Evolutionary conservation across 2,888 invertebrate species (phyloP).

Genomic region (Epistrophella euchroma): DNA sequence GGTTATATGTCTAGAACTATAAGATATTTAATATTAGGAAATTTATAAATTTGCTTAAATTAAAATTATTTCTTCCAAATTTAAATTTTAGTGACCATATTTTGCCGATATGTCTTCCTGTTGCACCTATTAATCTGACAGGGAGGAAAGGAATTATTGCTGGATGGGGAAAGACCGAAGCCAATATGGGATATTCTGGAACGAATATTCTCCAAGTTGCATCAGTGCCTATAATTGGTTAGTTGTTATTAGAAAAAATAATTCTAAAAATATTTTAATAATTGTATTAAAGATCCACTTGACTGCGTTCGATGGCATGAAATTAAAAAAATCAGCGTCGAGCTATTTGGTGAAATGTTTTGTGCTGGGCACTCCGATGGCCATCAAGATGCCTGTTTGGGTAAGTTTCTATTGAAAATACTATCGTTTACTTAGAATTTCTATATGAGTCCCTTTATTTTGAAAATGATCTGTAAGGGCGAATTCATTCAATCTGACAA

Average conservation of each 20-base stretch:
- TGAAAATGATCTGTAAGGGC: no score
- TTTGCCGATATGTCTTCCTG: conserved; percentile 91
- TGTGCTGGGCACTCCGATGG: conserved; percentile 94
- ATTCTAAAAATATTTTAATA: conserved; percentile 21
- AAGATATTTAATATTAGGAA: no score
- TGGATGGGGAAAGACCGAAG: conserved; percentile 93
- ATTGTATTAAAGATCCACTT: conserved; percentile 85
- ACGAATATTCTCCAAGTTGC: conserved; percentile 92
- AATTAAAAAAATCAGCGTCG: conserved; percentile 91
- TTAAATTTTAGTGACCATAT: conserved; percentile 85
- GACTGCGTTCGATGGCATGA: conserved; percentile 93
- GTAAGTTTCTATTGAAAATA: conserved; percentile 80
- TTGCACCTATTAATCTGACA: conserved; percentile 83
- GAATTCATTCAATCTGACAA: no score
- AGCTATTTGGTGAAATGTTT: conserved; percentile 91
- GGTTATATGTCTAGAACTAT: no score
- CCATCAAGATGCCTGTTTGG: conserved; percentile 92
- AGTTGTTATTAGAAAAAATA: background rate
- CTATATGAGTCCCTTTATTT: no score
- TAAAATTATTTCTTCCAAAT: background rate
- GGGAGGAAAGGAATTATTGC: conserved; percentile 89
- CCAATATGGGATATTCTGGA: conserved; percentile 89
- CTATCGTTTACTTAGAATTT: no score
- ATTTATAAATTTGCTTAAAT: no score
- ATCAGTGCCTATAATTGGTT: conserved; percentile 91